phyloP scores from a whole-genome alignment of 2,888 invertebrate genomes.

The Liposcelis brunnea region DNA sequence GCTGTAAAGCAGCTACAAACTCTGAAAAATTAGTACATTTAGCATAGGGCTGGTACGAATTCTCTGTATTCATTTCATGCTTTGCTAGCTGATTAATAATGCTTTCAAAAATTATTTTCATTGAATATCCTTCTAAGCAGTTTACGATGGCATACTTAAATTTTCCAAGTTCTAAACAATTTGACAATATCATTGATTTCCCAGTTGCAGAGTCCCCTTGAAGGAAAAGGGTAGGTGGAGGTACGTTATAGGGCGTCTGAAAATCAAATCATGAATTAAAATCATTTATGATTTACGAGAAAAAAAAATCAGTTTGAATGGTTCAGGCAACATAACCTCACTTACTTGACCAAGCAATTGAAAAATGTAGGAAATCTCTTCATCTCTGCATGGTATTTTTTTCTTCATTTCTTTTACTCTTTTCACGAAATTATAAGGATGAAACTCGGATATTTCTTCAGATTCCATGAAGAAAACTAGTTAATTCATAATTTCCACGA shows the following conservation, averaged over 20 bases:
- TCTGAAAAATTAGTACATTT: slow-evolving; percentile 3
- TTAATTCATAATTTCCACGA: too few relatives aligned
- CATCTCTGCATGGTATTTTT: too few relatives aligned
- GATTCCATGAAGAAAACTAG: too few relatives aligned
- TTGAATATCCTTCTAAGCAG: slow-evolving; percentile 1
- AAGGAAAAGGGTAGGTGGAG: background rate
- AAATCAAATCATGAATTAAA: too few relatives aligned
- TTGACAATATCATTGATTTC: background rate
- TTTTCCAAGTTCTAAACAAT: background rate
- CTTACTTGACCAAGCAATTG: too few relatives aligned
- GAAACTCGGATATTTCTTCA: too few relatives aligned
- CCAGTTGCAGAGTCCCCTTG: slow-evolving; percentile 2
- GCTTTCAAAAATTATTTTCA: slow-evolving; percentile 1
- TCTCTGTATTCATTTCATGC: background rate
- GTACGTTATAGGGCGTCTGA: background rate
- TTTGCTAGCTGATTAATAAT: slow-evolving; percentile 6
- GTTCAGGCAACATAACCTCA: too few relatives aligned
- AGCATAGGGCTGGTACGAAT: slow-evolving; percentile 1
- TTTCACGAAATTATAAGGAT: too few relatives aligned
- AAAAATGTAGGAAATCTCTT: too few relatives aligned
- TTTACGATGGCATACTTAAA: background rate
- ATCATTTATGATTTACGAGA: too few relatives aligned
- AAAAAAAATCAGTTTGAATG: too few relatives aligned
- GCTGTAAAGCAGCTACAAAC: background rate
- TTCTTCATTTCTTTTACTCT: too few relatives aligned